These are phyloP conservation scores for Sycobia sp. DNA, from an alignment of 1,140 invertebrate species.

Conservation along the genomic window DNA sequence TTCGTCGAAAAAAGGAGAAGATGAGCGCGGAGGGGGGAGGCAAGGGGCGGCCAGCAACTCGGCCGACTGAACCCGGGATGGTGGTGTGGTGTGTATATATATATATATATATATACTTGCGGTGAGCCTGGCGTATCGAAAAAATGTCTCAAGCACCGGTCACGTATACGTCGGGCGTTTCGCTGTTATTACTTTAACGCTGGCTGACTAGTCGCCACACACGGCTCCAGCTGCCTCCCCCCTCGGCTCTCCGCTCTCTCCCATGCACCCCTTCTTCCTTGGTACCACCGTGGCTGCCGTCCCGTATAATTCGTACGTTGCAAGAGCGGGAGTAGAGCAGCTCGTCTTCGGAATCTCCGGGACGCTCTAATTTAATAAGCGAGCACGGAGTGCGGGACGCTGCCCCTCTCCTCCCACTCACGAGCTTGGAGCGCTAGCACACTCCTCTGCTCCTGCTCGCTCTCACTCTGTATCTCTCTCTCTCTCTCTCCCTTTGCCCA, in stretches of 20 bases:
- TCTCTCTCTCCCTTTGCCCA: no score
- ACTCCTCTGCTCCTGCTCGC: slow-evolving; percentile 12
- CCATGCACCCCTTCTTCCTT: no score
- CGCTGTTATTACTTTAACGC: slow-evolving; percentile 58
- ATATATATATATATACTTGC: no score
- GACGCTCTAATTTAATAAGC: slow-evolving; percentile 55
- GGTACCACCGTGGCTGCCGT: no score
- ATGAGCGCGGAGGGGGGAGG: no score
- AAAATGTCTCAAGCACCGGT: slow-evolving; percentile 52
- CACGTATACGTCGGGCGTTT: slow-evolving; percentile 52
- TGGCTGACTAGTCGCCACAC: slow-evolving; percentile 27
- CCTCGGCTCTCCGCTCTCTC: no score
- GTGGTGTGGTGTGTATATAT: no score
- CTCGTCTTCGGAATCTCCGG: slow-evolving; percentile 46
- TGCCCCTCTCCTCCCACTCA: no score
- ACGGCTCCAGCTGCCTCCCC: background rate
- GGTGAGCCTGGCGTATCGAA: slow-evolving; percentile 49
- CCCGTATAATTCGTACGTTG: slow-evolving; percentile 55
- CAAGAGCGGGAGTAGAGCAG: slow-evolving; percentile 11
- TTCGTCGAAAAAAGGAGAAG: slow-evolving; percentile 3
- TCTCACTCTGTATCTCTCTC: no score
- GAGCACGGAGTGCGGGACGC: no score
- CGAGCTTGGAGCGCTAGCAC: slow-evolving; percentile 22
- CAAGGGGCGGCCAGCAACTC: no score
- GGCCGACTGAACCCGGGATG: no score